phyloP scores from a whole-genome alignment of 30 jellyfish, hydroid and myxozoan genomes.

The Haliclystus octoradiatus region DNA sequence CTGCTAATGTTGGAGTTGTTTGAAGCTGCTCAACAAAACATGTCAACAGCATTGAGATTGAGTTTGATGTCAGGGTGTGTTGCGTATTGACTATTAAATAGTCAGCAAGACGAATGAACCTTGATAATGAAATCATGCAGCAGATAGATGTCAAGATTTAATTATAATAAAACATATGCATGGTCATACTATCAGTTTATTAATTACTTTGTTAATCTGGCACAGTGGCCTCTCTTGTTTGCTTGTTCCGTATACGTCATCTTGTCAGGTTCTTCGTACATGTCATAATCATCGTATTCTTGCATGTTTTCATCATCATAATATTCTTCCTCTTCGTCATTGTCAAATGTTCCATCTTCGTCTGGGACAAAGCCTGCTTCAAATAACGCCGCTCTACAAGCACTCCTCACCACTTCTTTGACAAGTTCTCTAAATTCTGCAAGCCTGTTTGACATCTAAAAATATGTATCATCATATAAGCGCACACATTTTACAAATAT shows the following conservation, averaged over 20 bases:
- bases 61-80: constrained; percentile 78
- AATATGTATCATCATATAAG: background rate
- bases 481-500: background rate
- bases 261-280: constrained; percentile 94
- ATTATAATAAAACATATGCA: too few relatives aligned
- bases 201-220: constrained; percentile 66
- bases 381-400: constrained; percentile 86
- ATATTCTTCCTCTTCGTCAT: background rate
- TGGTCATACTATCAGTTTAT: background rate
- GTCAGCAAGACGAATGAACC: constrained; percentile 91
- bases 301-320: constrained; percentile 8
- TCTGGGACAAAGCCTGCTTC: constrained; percentile 97
- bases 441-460: constrained; percentile 57
- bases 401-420: constrained; percentile 96
- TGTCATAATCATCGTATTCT: constrained; percentile 66
- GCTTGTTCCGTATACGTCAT: constrained; percentile 98
- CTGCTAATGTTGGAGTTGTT: constrained; percentile 22
- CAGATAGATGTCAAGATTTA: too few relatives aligned
- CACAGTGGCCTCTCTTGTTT: constrained; percentile 79
- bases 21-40: constrained; percentile 78
- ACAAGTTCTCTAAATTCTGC: constrained; percentile 88
- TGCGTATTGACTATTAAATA: constrained; percentile 83
- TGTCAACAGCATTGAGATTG: constrained; percentile 60
- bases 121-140: too few relatives aligned
- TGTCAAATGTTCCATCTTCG: constrained; percentile 7